Percentiles rank a stretch among this genome's conserved stretches.
Evolutionary conservation across 2,888 invertebrate genomes (phyloP).

Genomic region (Parapristionchus giblindavisi): DNA sequence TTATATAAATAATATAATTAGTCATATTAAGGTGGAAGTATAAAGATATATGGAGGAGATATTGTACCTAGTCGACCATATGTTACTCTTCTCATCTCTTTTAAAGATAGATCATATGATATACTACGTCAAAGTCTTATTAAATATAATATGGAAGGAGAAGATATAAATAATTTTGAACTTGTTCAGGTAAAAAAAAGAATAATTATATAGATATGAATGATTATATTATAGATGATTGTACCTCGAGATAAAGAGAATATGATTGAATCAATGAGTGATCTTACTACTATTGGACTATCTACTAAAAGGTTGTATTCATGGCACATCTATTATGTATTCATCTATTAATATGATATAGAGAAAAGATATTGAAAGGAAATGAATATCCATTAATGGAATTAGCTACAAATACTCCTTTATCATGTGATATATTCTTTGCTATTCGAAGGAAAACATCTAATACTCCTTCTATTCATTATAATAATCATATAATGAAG

Average conservation of each 20-base stretch:
- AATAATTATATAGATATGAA: background rate
- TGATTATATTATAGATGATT: background rate
- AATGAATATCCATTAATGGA: no score
- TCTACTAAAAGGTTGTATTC: no score
- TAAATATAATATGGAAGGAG: constrained; percentile 91
- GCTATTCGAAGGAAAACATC: background rate
- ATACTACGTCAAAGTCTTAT: constrained; percentile 95
- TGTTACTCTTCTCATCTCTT: constrained; percentile 92
- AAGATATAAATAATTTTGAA: constrained; percentile 89
- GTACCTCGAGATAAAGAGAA: constrained; percentile 4
- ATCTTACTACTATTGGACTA: no score
- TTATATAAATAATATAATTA: background rate
- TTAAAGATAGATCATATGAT: constrained; percentile 88
- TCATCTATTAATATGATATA: no score
- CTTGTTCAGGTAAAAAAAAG: constrained; percentile 85
- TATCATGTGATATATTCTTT: no score
- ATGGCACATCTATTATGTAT: no score
- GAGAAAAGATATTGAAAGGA: no score
- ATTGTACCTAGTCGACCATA: constrained; percentile 91
- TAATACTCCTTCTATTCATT: background rate
- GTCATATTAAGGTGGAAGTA: constrained; percentile 71
- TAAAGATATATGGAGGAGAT: constrained; percentile 91
- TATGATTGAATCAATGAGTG: no score
- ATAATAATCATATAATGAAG: no score
- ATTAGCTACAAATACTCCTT: no score